These are phyloP conservation scores for Alethe castanea DNA, from an alignment of 2,113 vertebrate genomes.

Conservation along the genomic window DNA sequence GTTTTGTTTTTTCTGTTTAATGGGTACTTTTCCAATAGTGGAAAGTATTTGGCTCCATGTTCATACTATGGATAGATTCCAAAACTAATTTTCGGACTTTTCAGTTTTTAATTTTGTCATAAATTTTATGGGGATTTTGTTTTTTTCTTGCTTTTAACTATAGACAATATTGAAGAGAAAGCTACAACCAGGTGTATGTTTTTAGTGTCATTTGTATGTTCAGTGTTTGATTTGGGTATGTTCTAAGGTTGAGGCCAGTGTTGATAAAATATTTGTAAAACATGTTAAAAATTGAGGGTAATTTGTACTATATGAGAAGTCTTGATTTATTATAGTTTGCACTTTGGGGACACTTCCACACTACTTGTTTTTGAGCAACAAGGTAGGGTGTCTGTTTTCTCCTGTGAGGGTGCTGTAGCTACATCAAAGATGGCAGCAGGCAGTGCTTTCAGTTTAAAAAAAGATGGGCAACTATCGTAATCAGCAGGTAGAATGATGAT, in stretches of 20 bases:
- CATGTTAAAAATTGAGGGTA: neutral
- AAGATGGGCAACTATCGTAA: neutral
- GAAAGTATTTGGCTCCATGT: neutral
- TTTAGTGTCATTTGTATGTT: neutral
- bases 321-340: neutral
- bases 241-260: neutral
- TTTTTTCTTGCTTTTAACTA: neutral
- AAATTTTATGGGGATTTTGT: neutral
- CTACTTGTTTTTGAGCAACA: neutral
- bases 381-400: neutral
- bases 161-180: neutral
- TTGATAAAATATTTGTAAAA: neutral
- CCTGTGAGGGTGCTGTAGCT: neutral
- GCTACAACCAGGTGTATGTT: neutral
- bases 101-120: neutral
- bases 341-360: neutral
- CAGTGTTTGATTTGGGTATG: neutral
- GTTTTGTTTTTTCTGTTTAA: neutral
- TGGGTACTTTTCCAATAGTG: neutral
- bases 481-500: neutral
- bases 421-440: fast-evolving
- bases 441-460: neutral
- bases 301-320: neutral
- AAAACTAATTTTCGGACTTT: neutral
- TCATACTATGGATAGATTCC: neutral